These are phyloP conservation scores for Brachyopa scutellaris DNA, from an alignment of 2,888 invertebrate species.

Conservation along the genomic window DNA sequence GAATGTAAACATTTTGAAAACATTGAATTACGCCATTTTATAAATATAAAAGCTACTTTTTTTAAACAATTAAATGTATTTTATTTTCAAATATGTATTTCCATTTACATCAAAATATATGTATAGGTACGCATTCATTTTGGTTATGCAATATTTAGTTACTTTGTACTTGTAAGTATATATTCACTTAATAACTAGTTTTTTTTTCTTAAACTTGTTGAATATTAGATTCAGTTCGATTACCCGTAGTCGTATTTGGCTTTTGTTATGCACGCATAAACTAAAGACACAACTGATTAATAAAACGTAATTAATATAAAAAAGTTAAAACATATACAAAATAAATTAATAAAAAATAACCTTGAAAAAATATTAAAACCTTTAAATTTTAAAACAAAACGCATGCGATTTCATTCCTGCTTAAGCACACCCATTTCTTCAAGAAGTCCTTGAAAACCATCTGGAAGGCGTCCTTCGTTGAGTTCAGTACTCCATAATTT, in stretches of 20 bases:
- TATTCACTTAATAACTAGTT: constrained; percentile 27
- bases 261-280: constrained; percentile 46
- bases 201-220: not conserved
- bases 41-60: too few relatives aligned
- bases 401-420: constrained; percentile 83
- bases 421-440: constrained; percentile 89
- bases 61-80: not conserved
- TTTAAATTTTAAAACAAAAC: not conserved
- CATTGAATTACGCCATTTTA: too few relatives aligned
- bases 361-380: constrained; percentile 11
- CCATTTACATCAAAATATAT: constrained; percentile 38
- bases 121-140: constrained; percentile 10
- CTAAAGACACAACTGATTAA: constrained; percentile 27
- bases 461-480: constrained; percentile 91
- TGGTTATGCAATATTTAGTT: constrained; percentile 27
- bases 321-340: constrained; percentile 16
- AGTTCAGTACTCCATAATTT: constrained; percentile 91
- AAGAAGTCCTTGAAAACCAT: constrained; percentile 89
- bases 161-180: constrained; percentile 55
- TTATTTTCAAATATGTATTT: not conserved
- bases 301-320: constrained; percentile 9
- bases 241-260: constrained; percentile 65
- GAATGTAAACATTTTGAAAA: too few relatives aligned
- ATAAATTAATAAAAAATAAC: constrained; percentile 39
- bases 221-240: constrained; percentile 47